Evolutionary conservation across 2,113 vertebrate species (phyloP).

Genomic region (Cariama cristata): DNA sequence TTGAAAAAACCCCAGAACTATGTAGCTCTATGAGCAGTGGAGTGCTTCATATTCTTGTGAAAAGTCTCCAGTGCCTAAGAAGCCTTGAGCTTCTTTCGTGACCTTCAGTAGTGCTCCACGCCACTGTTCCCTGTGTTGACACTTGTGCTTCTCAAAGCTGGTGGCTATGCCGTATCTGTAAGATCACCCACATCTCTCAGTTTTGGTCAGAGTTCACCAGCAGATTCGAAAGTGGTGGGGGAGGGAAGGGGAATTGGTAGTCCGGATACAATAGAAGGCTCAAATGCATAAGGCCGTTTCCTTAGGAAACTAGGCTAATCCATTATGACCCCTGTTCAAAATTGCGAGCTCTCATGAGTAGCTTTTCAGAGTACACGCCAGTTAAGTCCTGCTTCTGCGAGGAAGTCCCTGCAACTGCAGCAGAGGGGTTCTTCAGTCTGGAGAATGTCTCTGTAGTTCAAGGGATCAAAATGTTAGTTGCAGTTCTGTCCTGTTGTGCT

Average conservation of each 20-base stretch:
- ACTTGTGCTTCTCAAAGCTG: background rate
- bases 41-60: background rate
- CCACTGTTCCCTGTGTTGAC: fast-evolving
- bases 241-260: background rate
- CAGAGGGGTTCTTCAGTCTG: background rate
- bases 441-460: background rate
- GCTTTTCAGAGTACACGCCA: background rate
- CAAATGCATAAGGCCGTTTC: background rate
- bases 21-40: background rate
- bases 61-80: background rate
- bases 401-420: background rate
- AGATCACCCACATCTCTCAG: background rate
- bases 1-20: background rate
- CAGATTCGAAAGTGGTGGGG: background rate
- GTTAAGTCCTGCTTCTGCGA: background rate
- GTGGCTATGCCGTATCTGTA: background rate
- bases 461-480: background rate
- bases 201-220: background rate
- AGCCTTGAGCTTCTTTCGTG: background rate
- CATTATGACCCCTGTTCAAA: background rate
- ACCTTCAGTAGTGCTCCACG: background rate
- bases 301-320: background rate
- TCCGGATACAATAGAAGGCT: background rate
- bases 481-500: background rate
- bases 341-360: background rate